Base-by-base conservation (phyloP, 1,140 invertebrate genomes). In the Acromyrmex charruanus region DNA sequence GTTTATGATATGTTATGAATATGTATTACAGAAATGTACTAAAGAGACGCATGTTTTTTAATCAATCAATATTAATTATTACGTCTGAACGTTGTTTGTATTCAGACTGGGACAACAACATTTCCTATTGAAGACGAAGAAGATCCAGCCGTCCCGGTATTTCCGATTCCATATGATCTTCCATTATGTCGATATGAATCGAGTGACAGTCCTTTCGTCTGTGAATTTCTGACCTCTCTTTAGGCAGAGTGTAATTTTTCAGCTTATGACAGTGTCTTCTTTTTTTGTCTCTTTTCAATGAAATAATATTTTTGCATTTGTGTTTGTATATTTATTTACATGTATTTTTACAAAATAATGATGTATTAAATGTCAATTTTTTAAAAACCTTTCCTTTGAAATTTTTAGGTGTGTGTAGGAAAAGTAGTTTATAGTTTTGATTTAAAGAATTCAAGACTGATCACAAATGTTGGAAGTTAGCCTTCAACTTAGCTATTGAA, bases 141-240 rank as follows among this genome's bases (percentile, higher is more conserved):
- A 87, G 88, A 93, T 80, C 85, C 92, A 16, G 91, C 95, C 4
- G 90, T 95, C 53, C 95, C 95, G 21, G 82, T 95, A 74, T 97
- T 98, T 93, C 96, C 97, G 3, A 92, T 98, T 87, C 97, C 98
- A n/a, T 98, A 97, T 93, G 98, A 98, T 95, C 92, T 98, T 5
- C 98, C 98, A 5, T 93, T 97, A 49, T 96, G 96, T 0, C 96
- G 96, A 3, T 98, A 98, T 93, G 94, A 92, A 6, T 90, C 92
- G 1, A 93, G 93, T 85, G 97, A 98, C 95, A 95, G 95, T 82
- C 96, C 97, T 3, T 97, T 97, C 93, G 94, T 95, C 44, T 91
- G 84, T n/a, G 95, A 95, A 6, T 94, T 93, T 87, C 89, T 95
- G n/a, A 66, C 6, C 5, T 59, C 5, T 59, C 53, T 59, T 21